Evolutionary conservation across 2,888 invertebrate species (phyloP), one percentile per base, ranked within the genome.

Genomic region (Ophonus ardosiacus): DNA sequence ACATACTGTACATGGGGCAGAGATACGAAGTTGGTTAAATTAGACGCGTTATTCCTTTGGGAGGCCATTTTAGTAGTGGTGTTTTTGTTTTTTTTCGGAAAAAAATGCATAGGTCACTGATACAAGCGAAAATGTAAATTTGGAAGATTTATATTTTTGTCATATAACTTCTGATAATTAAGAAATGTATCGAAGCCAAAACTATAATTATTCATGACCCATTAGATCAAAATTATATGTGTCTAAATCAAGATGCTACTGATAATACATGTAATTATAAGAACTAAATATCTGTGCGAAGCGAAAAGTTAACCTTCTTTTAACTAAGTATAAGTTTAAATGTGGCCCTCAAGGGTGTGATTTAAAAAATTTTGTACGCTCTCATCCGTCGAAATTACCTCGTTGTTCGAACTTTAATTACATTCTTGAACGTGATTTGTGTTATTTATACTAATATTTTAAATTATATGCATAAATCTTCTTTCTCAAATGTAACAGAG

Each of bases 271-370:
- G 43, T 51, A 51, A 51, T 51, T 51, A 51, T 43, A 43, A 43
- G 71, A 18, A 43, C 17, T 8, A 74, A 18, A 43, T 40, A n/a
- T 74, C 43, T 40, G 17, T 18, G 13, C 18, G 7, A 43, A 40
- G n/a, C n/a, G n/a, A n/a, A 71, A 74, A 74, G 51, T 74, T 74
- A 21, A 74, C 6, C 21, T 74, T 74, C 24, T n/a, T 38, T 74
- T 74, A 74, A 74, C 40, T 74, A 74, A 74, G 71, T 74, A 13
- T 74, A 74, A 74, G 40, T 74, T 74, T 74, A 74, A 74, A 74
- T 74, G 71, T 74, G 18, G 43, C 7, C 51, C 71, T 74, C 71
- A 10, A 74, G 71, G 43, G 71, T 18, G 71, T 40, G 21, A 43
- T 74, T 74, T 17, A 43, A 74, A 74, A 74, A 51, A 43, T 74